Base-by-base conservation (phyloP, 2,113 vertebrate genomes). In the Lichenostomus cassidix region DNA sequence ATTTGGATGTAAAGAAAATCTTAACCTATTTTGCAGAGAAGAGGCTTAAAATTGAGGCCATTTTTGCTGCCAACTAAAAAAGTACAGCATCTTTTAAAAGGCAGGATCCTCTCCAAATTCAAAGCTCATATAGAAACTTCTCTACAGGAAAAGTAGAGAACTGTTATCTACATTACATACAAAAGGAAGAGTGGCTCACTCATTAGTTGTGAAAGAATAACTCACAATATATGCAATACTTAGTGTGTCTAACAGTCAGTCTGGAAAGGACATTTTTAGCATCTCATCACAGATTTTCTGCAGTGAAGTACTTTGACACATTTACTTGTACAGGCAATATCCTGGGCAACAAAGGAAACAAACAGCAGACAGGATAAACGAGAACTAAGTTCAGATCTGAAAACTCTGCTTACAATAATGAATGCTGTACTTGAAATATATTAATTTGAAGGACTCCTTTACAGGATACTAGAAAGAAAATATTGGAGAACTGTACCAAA, bases 151-250 rank as follows among this genome's bases (percentile, higher is more conserved):
- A 44, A 53, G 11, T 22, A 64, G 3, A 42, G 31, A 3, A 3
- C 35, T 67, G 16, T 29, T 84, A 68, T 42, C 63, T 87, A 14
- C 12, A 21, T n/a, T 75, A 11, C 42, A 53, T 44, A 18, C 12
- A 65, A 74, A 67, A 80, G 59, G 39, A 53, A 53, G 39, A 52
- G 33, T 4, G 31, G 22, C 41, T 87, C 37, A 13, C 19, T 90
- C 47, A 76, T 89, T 91, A 27, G 41, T 39, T 96, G 90, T 49
- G 85, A 59, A 92, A 62, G 39, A 84, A 13, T 73, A 92, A 92
- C 7, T 74, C 44, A 37, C 44, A 37, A 80, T 22, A 80, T 16
- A 64, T 46, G 35, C 27, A 91, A 69, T 17, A 55, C 3, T n/a
- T 74, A 70, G 60, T 41, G 70, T 14, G 13, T 41, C 73, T 94